phyloP scores from a whole-genome alignment of 2,888 invertebrate genomes.

The Apoderus coryli region DNA sequence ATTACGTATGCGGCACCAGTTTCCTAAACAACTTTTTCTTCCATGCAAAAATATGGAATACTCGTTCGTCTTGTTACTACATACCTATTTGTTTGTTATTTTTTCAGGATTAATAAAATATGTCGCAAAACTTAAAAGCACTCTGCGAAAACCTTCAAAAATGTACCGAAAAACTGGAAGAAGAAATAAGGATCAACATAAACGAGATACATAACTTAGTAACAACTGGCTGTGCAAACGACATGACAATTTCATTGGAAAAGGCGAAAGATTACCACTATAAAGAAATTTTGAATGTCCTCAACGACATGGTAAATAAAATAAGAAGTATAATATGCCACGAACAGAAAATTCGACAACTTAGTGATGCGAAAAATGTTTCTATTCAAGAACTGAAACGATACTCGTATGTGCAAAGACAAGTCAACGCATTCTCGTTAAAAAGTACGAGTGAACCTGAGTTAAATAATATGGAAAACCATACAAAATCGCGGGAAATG shows the following conservation, averaged over 20 bases:
- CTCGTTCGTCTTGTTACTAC: too few relatives aligned
- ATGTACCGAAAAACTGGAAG: slow-evolving; percentile 18
- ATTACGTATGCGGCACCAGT: too few relatives aligned
- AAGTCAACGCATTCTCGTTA: slow-evolving; percentile 17
- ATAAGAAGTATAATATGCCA: slow-evolving; percentile 18
- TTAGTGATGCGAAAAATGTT: slow-evolving; percentile 12
- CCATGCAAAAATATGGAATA: too few relatives aligned
- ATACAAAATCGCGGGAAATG: slow-evolving; percentile 13
- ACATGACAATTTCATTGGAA: slow-evolving; percentile 17
- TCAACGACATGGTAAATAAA: slow-evolving; percentile 16
- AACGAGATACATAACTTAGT: slow-evolving; percentile 16
- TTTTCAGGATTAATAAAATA: too few relatives aligned
- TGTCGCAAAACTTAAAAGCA: slow-evolving; percentile 13
- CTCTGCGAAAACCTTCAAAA: slow-evolving; percentile 16
- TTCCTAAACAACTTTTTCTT: too few relatives aligned
- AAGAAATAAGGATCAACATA: slow-evolving; percentile 17
- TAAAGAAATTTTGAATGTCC: slow-evolving; percentile 18
- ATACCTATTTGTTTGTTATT: too few relatives aligned
- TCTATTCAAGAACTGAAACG: slow-evolving; percentile 15
- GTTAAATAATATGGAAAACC: background rate
- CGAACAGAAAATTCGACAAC: slow-evolving; percentile 17
- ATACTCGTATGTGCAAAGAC: slow-evolving; percentile 19
- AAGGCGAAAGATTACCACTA: slow-evolving; percentile 21
- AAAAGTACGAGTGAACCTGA: slow-evolving; percentile 7
- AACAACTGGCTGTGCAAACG: slow-evolving; percentile 11